Evolutionary conservation across 2,113 vertebrate genomes (phyloP), one percentile per base, ranked within the genome.

Genomic region (Pteruthius melanotis): DNA sequence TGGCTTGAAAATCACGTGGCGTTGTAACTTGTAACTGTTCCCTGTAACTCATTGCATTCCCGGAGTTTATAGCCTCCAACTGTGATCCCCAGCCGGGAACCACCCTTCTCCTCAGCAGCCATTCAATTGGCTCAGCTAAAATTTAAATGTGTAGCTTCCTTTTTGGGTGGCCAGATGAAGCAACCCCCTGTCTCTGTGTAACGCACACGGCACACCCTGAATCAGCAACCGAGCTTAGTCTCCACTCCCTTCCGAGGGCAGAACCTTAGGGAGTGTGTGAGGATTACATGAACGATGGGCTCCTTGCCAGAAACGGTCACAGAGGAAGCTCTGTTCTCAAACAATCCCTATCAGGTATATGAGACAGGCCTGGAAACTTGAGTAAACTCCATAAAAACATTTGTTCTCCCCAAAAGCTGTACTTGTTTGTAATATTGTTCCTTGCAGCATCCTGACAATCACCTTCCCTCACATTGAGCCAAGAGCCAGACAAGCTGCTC

Each of bases 401-500:
- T 23, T 21, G 20, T 24, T 64, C 59, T 30, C 60, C 16, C 4
- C 14, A 20, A 78, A 84, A 76, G 19, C 20, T 56, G 20, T 26
- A 16, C 13, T 23, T 52, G 21, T 63, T 82, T 31, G 13, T 49
- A 13, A 10, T 9, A 15, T 8, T 45, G 44, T 35, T 77, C 49
- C 64, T 64, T 52, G 57, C 18, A 64, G 26, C 45, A 37, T 66
- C 60, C 47, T n/a, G 49, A 3, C 28, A 23, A 64, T 11, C 0
- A 1, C 39, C 2, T 56, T 59, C 12, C 13, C 21, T 78, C 1
- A 0, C 13, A 4, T 26, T 0, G 0, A 37, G 22, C 54, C 27
- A 14, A 53, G 40, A 56, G 13, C 37, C 26, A 26, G 21, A 24
- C 17, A 27, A 44, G 28, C 15, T 80, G 53, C 15, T 76, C 15